Conservation (phyloP, 2,113 vertebrate species). For the Kryptolebias marmoratus region DNA sequence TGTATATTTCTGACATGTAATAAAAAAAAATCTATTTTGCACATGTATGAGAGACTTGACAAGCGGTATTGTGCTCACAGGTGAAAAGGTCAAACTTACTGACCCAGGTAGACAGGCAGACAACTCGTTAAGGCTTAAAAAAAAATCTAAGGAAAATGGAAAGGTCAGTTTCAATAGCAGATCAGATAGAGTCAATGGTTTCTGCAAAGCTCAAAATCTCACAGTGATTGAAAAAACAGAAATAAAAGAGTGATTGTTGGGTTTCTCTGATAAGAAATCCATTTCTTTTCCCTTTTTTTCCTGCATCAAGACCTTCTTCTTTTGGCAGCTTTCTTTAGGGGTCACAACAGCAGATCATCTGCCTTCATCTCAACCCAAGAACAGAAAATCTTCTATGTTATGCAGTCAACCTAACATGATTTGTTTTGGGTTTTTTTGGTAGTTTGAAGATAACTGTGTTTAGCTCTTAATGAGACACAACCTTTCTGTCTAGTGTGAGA, state of each 20-base stretch:
- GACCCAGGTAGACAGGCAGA: conserved; percentile 36
- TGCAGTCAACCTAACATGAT: background rate
- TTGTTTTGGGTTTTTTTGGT: background rate
- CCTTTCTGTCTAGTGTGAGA: background rate
- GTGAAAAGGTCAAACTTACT: conserved; percentile 57
- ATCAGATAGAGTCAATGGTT: no score
- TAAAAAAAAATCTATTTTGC: no score
- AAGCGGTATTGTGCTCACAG: conserved; percentile 46
- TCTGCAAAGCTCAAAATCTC: conserved; percentile 36
- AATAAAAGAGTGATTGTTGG: conserved; percentile 2
- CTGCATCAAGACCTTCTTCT: no score
- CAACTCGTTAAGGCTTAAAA: conserved; percentile 41
- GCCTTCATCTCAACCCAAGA: no score
- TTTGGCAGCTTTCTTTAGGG: no score
- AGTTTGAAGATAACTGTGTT: no score
- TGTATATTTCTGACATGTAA: no score
- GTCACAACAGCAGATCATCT: no score
- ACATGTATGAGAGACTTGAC: conserved; percentile 32
- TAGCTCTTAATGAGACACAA: background rate
- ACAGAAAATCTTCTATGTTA: background rate
- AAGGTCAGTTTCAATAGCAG: conserved; percentile 42
- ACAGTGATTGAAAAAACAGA: conserved; percentile 14
- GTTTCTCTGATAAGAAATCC: conserved; percentile 7
- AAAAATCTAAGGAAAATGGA: conserved; percentile 24
- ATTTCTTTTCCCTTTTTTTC: no score